Percentiles rank a stretch among this genome's conserved stretches.
phyloP scores from a whole-genome alignment of 2,797 vertebrate genomes.

The Adrianichthys oophorus region DNA sequence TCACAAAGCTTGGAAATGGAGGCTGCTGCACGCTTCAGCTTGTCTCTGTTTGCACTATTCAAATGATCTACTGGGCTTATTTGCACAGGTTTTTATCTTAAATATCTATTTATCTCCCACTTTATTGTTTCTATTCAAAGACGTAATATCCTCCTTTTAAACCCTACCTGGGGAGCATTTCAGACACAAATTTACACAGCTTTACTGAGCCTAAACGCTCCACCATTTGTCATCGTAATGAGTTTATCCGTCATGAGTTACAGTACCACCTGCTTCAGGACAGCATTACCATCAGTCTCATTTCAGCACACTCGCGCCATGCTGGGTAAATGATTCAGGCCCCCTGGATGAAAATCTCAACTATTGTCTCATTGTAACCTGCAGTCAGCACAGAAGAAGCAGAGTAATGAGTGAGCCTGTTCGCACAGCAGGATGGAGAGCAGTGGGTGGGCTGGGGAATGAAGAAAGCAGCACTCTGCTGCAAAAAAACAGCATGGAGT shows the following conservation, averaged over 20 bases:
- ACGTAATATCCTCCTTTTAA: slow-evolving; percentile 25
- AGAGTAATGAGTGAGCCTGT: slow-evolving; percentile 74
- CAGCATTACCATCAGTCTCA: slow-evolving; percentile 55
- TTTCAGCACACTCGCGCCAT: slow-evolving; percentile 55
- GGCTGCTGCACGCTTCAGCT: neutral
- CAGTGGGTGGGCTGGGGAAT: slow-evolving; percentile 49
- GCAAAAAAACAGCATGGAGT: slow-evolving; percentile 11
- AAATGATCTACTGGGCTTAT: neutral
- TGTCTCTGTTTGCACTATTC: neutral
- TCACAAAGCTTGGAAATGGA: neutral
- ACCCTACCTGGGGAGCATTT: slow-evolving; percentile 35
- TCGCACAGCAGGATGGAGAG: slow-evolving; percentile 63
- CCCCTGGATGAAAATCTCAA: slow-evolving; percentile 72
- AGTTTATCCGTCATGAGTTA: slow-evolving; percentile 50
- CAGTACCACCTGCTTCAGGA: slow-evolving; percentile 65
- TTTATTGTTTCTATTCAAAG: neutral
- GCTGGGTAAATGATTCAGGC: slow-evolving; percentile 71
- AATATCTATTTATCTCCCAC: neutral
- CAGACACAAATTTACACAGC: slow-evolving; percentile 32
- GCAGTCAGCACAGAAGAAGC: slow-evolving; percentile 67
- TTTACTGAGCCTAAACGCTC: slow-evolving; percentile 46
- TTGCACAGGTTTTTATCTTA: too few species aligned
- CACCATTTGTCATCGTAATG: slow-evolving; percentile 50
- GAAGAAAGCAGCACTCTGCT: slow-evolving; percentile 19
- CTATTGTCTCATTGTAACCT: slow-evolving; percentile 73